Base-by-base conservation (phyloP, 2,797 vertebrate species). In the Alectoris magna region DNA sequence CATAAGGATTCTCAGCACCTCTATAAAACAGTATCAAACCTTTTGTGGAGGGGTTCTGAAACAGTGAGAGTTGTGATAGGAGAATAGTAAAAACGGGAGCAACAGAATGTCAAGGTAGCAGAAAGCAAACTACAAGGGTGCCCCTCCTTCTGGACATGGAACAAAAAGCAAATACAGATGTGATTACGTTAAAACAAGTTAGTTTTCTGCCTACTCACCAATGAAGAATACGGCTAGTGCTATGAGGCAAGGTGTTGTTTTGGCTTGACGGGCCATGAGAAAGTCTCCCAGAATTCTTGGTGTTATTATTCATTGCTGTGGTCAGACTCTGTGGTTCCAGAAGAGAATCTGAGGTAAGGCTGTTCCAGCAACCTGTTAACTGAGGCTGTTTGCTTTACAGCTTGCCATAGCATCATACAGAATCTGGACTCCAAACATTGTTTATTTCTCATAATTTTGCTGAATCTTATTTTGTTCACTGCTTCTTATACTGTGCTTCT, bases 81-180 rank as follows among this genome's bases (percentile, higher is more conserved):
- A 90, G 75, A 75, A 41, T 38, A 31, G 29, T 59, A 29, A 89
- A 87, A 73, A 1, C 9, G 66, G 59, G 49, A 39, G 31, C 76
- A 80, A 41, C 11, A 13, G 68, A 69, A 23, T 43, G 10, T 9
- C 34, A 12, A 63, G 60, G 67, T 59, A 51, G 39, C 18, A 91
- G 80, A 83, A 90, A 6, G 10, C n/a, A 66, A 14, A 53, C 27
- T 36, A 31, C 0, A 0, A 49, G 24, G 4, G 6, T 38, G 3
- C 1, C 9, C 3, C 31, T 77, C 13, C 36, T 88, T 77, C 55
- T 92, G 68, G 27, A 7, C 6, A 6, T 17, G 67, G 70, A 58
- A 91, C 4, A 76, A 93, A 89, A 89, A 70, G 10, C 60, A 92
- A 66, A 84, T 53, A 44, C 14, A 86, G 41, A 43, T 68, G 55